Evolutionary conservation across 2,797 vertebrate genomes (phyloP), one percentile per base, ranked within the genome.

Genomic region (Macropus fuliginosus): DNA sequence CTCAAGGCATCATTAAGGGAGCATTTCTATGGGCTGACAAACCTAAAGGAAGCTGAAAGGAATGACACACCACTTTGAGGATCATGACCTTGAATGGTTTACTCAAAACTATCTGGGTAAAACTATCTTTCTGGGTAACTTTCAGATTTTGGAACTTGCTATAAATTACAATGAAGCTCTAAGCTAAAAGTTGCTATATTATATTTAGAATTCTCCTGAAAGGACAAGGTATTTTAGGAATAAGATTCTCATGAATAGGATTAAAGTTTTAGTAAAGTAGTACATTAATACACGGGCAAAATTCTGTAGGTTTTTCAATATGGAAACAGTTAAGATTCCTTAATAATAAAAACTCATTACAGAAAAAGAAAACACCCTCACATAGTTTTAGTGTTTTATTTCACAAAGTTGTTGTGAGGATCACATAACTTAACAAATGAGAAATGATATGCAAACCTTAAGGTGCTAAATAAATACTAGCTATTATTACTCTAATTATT

Each of bases 321-420:
- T 91, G 56, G 13, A 92, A 95, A 97, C 81, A 96, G 56, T 95
- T 92, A 62, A 57, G 91, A 90, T 55, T n/a, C 8, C 14, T 91
- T 95, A 97, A 92, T 54, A 54, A 56, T 91, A 93, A 92, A 94
- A 94, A 94, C 29, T 74, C 93, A 28, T 90, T 62, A 94, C 54
- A 56, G 66, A 96, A 92, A 93, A 91, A 93, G 57, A 66, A 94
- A 95, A 92, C 5, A 81, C 29, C n/a, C 56, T 81, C n/a, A 16
- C 27, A 0, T 91, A 27, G 9, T 9, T 81, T 91, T 92, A 90
- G 11, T 6, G 31, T 31, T 95, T n/a, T 93, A 50, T 57, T 54
- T 93, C 57, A 87, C 74, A 50, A 8, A 24, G 24, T 27, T 87
- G 24, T 50, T 28, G 0, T 50, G 21, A 27, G 21, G 40, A 87